Conservation (phyloP, 2,113 vertebrate genomes). For the Oreochromis niloticus region DNA sequence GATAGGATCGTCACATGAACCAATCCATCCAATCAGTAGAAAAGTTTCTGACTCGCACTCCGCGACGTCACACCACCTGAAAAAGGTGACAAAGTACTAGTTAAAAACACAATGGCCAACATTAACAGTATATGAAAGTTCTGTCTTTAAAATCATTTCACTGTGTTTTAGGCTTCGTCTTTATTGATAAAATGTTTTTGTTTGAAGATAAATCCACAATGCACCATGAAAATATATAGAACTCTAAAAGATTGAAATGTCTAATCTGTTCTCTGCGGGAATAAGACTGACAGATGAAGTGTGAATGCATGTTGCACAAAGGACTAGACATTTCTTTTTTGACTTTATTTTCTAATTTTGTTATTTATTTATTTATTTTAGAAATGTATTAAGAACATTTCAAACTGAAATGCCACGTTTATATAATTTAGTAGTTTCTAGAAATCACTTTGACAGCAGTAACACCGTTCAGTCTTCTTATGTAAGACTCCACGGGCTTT, state of each 20-base stretch:
- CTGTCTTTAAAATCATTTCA: background rate
- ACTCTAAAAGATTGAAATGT: background rate
- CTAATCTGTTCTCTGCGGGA: background rate
- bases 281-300: background rate
- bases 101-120: background rate
- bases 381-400: background rate
- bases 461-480: background rate
- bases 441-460: background rate
- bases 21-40: conserved; percentile 8
- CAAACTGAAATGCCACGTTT: background rate
- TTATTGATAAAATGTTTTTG: background rate
- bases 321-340: background rate
- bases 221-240: background rate
- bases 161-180: background rate
- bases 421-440: background rate
- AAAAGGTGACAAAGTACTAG: background rate
- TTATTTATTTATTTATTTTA: background rate
- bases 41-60: background rate
- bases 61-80: background rate
- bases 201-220: background rate
- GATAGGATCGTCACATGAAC: background rate
- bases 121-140: background rate
- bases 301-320: background rate
- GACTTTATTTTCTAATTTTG: fast-evolving
- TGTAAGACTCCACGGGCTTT: background rate